These are phyloP conservation scores for Pelusios castaneus DNA, from an alignment of 2,113 vertebrate genomes.

Conservation along the genomic window DNA sequence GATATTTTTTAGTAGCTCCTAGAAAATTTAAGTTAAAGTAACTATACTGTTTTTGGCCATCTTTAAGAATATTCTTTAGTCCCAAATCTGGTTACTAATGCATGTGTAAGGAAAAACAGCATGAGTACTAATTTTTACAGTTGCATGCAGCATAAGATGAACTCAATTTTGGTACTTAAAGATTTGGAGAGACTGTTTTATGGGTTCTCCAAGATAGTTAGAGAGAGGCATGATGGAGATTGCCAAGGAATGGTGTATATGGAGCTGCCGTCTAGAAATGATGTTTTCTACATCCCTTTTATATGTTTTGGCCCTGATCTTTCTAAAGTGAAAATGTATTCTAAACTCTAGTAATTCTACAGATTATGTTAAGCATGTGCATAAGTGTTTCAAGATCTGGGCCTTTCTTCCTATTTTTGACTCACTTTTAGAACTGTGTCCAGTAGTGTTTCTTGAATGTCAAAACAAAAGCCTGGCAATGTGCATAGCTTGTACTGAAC, in stretches of 20 bases:
- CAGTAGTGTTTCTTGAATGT: neutral
- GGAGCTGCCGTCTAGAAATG: neutral
- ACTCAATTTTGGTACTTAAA: neutral
- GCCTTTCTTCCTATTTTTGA: neutral
- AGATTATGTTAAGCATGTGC: neutral
- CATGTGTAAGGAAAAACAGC: neutral
- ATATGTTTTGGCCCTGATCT: neutral
- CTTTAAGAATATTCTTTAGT: neutral
- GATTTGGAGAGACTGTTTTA: fast-evolving
- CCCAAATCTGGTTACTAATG: neutral
- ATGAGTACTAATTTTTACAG: neutral
- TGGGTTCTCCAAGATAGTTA: fast-evolving
- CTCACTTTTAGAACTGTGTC: neutral
- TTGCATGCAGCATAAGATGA: neutral
- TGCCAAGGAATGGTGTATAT: fast-evolving
- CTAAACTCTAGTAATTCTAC: neutral
- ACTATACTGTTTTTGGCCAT: neutral
- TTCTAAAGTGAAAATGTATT: neutral
- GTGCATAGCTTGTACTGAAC: too few relatives aligned
- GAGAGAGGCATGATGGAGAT: neutral
- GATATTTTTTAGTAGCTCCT: neutral
- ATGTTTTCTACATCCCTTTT: neutral
- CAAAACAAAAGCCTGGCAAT: neutral
- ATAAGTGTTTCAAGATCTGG: neutral
- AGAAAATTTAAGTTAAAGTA: neutral